Base-by-base conservation (phyloP, 1,140 invertebrate species). In the Condylostylus longicornis region DNA sequence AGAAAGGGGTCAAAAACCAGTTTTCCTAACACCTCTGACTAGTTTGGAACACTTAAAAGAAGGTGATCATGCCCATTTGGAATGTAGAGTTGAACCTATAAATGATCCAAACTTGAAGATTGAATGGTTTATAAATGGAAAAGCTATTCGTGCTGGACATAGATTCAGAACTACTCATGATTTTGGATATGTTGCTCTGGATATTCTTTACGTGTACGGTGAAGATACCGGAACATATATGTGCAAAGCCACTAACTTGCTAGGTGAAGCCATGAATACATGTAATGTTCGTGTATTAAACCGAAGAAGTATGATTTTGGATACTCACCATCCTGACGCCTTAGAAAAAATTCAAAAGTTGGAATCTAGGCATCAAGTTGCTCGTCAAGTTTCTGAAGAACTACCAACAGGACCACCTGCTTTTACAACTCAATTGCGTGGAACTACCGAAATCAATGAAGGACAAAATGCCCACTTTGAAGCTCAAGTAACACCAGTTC, bases 141-240 rank as follows among this genome's bases (percentile, higher is more conserved):
- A 79, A 40, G 74, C 75, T 41, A 70, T 85, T 41, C 73, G 74
- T 42, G 71, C 77, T 15, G 85, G 85, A n/a, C 83, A 88, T 57
- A 75, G 84, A 38, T 89, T 82, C 65, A 77, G 84, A 54, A 89
- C 84, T 18, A 86, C 83, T 15, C 86, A 95, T 62, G 90, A 97
- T 54, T 95, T 96, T 59, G 90, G 90, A 22, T 95, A 94, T 58
- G 90, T 96, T 21, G 83, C 88, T 32, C 68, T 96, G 37, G 90
- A 96, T 59, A 83, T 97, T 50, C 65, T 95, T 8, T 94, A 94
- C 59, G 77, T 83, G 2, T 95, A 91, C 58, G 71, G 84, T 32
- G 90, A 96, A 67, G 91, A 96, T 62, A 82, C 82, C 40, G 87
- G 88, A 41, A 89, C 84, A 9, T 96, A 95, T 61, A 88, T 88